Conservation (phyloP, 2,113 vertebrate species). For the Indicator indicator region DNA sequence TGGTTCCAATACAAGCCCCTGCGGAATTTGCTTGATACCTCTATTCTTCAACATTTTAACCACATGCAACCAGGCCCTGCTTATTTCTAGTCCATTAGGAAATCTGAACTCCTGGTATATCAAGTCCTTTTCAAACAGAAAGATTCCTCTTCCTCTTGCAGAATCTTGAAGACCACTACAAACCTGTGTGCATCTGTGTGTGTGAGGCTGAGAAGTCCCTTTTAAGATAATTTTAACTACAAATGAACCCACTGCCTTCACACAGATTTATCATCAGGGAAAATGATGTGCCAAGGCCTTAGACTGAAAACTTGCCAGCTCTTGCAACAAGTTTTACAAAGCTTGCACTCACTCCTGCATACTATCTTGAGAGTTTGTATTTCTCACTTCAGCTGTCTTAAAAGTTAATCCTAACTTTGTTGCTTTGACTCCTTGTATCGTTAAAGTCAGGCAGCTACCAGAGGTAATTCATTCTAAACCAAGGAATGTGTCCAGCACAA, state of each 20-base stretch:
- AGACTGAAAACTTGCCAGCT: background rate
- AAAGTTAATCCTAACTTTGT: conserved; percentile 5
- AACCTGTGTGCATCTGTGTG: background rate
- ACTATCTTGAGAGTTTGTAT: background rate
- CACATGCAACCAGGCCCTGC: background rate
- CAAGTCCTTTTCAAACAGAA: background rate
- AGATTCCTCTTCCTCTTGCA: background rate
- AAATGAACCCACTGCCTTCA: background rate
- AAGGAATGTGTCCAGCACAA: background rate
- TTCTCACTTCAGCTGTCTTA: conserved; percentile 3
- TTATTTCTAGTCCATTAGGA: background rate
- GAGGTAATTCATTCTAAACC: background rate
- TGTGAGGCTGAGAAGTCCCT: background rate
- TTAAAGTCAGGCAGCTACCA: background rate
- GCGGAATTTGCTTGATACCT: background rate
- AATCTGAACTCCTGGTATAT: background rate
- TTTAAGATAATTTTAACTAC: background rate
- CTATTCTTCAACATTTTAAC: background rate
- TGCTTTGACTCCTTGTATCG: background rate
- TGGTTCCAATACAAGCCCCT: background rate
- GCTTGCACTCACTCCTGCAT: background rate
- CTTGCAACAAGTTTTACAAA: background rate
- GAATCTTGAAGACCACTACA: background rate
- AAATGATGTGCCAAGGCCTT: background rate
- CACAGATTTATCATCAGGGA: background rate